Base-by-base conservation (phyloP, 1,140 invertebrate species). In the Zaprionus inermis region DNA sequence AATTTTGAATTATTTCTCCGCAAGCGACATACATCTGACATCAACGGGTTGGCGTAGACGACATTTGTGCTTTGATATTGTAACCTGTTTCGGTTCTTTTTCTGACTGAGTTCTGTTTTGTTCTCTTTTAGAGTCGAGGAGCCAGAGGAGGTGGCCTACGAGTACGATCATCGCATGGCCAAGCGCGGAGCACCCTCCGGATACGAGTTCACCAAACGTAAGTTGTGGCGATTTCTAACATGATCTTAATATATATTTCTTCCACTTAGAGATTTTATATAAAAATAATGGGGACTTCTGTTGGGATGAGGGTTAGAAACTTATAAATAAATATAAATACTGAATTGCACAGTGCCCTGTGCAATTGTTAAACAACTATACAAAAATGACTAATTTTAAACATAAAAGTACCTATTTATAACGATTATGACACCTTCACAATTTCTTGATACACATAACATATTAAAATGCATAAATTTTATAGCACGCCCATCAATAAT, bases 401-500 rank as follows among this genome's bases (percentile, higher is more conserved):
- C 60, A 64, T 32, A 63, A 72, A 24, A 44, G 41, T 59, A 32
- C 66, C 46, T 77, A 61, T 66, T 60, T 74, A 70, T 80, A 79
- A 83, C 61, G 3, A 32, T 58, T 58, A 44, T 60, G 66, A 16
- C 9, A 41, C 7, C 38, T 41, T 16, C 14, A 52, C 24, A 57
- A 59, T 57, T 73, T 9, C 20, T 38, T 36, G 38, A 65, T 54
- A 58, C 46, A 36, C 38, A 88, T 83, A 88, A 89, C 36, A 49
- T 56, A 75, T 60, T 63, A 80, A 83, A 79, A 56, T 79, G 73
- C 72, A 84, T 84, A 88, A 89, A 83, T 88, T 89, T 88, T 89
- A 88, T 88, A 89, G 84, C 84, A 89, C 84, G 84, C 64, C 84
- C 84, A 84, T 84, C 84, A 90, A 89, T 89, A 89, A 90, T 89